phyloP scores from a whole-genome alignment of 2,888 invertebrate genomes.

The Dasypogon diadema region DNA sequence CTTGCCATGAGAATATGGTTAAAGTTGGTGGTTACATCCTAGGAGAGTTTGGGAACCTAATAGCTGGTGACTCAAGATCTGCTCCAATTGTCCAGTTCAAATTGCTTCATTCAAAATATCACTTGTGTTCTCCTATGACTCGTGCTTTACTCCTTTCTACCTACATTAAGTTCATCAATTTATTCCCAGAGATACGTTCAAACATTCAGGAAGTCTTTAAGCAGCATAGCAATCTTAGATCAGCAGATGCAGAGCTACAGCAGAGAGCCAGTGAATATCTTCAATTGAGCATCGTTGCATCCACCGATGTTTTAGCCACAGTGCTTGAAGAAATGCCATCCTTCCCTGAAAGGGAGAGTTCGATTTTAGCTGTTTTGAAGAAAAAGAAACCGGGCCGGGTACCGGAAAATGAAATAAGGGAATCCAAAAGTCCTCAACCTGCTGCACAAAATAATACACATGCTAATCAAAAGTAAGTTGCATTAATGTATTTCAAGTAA shows the following conservation, averaged over 20 bases:
- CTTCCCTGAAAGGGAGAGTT: conserved; percentile 98
- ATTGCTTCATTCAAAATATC: conserved; percentile 98
- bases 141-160: conserved; percentile 96
- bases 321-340: conserved; percentile 99
- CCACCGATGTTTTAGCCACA: conserved; percentile 96
- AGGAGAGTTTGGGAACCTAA: conserved; percentile 99
- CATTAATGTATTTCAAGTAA: too few relatives aligned
- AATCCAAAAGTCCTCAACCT: conserved; percentile 81
- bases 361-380: conserved; percentile 96
- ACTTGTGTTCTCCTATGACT: conserved; percentile 97
- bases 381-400: conserved; percentile 98
- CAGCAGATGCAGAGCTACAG: conserved; percentile 98
- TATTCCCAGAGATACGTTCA: conserved; percentile 97
- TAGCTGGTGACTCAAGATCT: conserved; percentile 97
- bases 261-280: conserved; percentile 98
- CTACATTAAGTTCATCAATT: conserved; percentile 98
- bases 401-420: conserved; percentile 87
- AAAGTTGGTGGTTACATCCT: conserved; percentile 99
- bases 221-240: conserved; percentile 94
- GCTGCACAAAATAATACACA: conserved; percentile 68
- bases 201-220: conserved; percentile 95
- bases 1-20: conserved; percentile 99
- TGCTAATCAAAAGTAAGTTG: conserved; percentile 68
- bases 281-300: conserved; percentile 94
- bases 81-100: conserved; percentile 98